Base-by-base conservation (phyloP, 2,797 vertebrate species). In the Myiothlypis coronata region DNA sequence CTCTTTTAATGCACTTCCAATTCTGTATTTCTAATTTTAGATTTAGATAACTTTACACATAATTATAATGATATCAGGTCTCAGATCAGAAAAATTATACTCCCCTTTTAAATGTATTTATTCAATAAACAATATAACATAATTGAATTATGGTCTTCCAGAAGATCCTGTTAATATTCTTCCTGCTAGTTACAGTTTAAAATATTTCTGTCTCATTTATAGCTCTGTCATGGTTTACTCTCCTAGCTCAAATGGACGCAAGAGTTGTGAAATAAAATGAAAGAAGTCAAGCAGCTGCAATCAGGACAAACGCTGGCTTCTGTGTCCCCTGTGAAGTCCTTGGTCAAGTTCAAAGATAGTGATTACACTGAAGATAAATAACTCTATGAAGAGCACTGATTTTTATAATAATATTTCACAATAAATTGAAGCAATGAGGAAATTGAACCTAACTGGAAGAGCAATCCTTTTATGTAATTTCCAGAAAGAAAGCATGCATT, bases 221-320 rank as follows among this genome's bases (percentile, higher is more conserved):
- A 74, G 21, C 5, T 83, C 30, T 83, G 16, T 20, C 44, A 57
- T 4, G 3, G 8, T 20, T 77, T 59, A 55, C 23, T 61, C 4
- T 71, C 11, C 9, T 69, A 41, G 18, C 9, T 19, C 14, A 82
- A 81, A 53, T 67, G 6, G 23, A 41, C 0, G 0, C 7, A 88
- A 65, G 4, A 8, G 2, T 47, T 91, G 50, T 19, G 24, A 75
- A 75, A 55, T 43, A 56, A 82, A 84, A 65, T 37, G 0, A 26
- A 56, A 47, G n/a, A 53, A 50, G 15, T 75, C 43, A 78, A 50
- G 28, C 7, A 44, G 6, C 26, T 77, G 23, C 46, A 47, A 50
- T 61, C 9, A 27, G 53, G n/a, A 44, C 5, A 77, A 57, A 43
- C 5, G 2, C 57, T 83, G 61, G 11, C 2, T 77, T 86, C 20